Conservation (phyloP, 2,888 invertebrate genomes). For the Drosophila subquinaria region DNA sequence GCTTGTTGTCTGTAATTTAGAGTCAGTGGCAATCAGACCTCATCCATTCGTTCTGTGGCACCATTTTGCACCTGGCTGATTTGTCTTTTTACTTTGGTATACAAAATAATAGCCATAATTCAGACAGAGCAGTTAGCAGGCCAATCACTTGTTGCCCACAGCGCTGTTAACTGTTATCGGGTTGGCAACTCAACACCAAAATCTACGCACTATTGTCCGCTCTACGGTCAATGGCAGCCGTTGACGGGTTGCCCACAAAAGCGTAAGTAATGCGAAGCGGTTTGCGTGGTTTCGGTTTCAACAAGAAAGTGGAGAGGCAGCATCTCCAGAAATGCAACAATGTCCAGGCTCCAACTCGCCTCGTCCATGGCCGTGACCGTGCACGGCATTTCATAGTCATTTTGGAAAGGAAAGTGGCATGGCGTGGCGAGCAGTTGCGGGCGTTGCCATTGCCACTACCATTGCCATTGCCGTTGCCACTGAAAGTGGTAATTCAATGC, state of each 20-base stretch:
- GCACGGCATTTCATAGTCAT: conserved; percentile 43
- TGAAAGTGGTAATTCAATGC: conserved; percentile 59
- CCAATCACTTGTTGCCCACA: conserved; percentile 10
- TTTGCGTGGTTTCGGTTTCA: conserved; percentile 44
- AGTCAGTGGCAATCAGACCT: conserved; percentile 77
- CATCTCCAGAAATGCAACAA: conserved; percentile 19
- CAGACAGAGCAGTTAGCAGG: conserved; percentile 12
- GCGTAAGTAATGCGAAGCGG: conserved; percentile 71
- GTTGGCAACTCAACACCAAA: conserved; percentile 39
- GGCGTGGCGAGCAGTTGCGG: conserved; percentile 36
- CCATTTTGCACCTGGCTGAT: conserved; percentile 57
- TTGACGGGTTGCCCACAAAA: conserved; percentile 56
- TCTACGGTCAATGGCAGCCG: conserved; percentile 57
- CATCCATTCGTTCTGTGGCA: conserved; percentile 66
- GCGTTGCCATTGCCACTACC: conserved; percentile 52
- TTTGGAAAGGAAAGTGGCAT: conserved; percentile 59
- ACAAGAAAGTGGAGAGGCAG: conserved; percentile 53
- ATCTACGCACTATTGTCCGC: conserved; percentile 46
- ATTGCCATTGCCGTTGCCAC: conserved; percentile 32
- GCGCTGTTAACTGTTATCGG: conserved; percentile 8
- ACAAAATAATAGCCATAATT: conserved; percentile 65
- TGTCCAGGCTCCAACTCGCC: conserved; percentile 35
- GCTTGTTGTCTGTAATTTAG: conserved; percentile 57
- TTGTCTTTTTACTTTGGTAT: conserved; percentile 26
- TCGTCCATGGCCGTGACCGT: conserved; percentile 54